Evolutionary conservation across 1,140 invertebrate species (phyloP), one percentile per base, ranked within the genome.

Genomic region (Alviniconcha marisindica): DNA sequence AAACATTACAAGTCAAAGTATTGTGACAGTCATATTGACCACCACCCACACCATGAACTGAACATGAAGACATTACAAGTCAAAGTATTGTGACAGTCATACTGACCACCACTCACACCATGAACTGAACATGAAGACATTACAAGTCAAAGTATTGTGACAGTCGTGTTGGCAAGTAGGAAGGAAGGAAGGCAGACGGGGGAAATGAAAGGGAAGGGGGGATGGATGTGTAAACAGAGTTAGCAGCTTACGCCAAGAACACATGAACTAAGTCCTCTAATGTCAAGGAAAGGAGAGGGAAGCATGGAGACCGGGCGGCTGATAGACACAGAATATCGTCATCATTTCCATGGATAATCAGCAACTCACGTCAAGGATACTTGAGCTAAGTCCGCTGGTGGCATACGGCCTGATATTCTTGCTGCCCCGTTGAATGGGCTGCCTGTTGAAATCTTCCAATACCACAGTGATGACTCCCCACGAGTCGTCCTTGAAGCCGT

Each of bases 121-220:
- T 74, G n/a, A 74, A 74, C 71, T 74, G 42, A 7, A n/a, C n/a
- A n/a, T n/a, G n/a, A n/a, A 63, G 10, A 54, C 71, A 74, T 3
- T 40, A 74, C 7, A n/a, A n/a, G n/a, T n/a, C n/a, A n/a, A n/a
- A n/a, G n/a, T n/a, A n/a, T n/a, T n/a, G n/a, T n/a, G n/a, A n/a
- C n/a, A n/a, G n/a, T n/a, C n/a, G n/a, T n/a, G n/a, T n/a, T n/a
- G n/a, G n/a, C n/a, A n/a, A n/a, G n/a, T n/a, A n/a, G n/a, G n/a
- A n/a, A n/a, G n/a, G n/a, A n/a, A n/a, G n/a, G n/a, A n/a, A n/a
- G n/a, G n/a, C n/a, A n/a, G n/a, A n/a, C n/a, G n/a, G n/a, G n/a
- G n/a, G n/a, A n/a, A n/a, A n/a, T n/a, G n/a, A n/a, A n/a, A n/a
- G n/a, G n/a, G n/a, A n/a, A n/a, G n/a, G n/a, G n/a, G n/a, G n/a